Conservation (phyloP, 2,797 vertebrate genomes). For the Pithecia hirsuta region DNA sequence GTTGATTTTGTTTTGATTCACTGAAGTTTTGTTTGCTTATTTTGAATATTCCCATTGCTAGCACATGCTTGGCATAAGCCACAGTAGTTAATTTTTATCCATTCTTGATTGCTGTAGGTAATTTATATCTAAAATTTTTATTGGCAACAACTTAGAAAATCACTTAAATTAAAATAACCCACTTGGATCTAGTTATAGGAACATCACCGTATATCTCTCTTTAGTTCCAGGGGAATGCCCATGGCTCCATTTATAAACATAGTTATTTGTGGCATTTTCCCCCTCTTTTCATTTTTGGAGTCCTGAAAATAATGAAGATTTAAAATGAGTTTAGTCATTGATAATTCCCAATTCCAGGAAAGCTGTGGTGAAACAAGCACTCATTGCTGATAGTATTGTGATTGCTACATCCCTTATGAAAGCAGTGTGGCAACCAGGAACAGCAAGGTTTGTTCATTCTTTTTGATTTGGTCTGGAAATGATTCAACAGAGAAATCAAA, state of each 20-base stretch:
- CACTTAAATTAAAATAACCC: background rate
- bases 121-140: background rate
- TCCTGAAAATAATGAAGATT: background rate
- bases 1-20: background rate
- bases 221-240: background rate
- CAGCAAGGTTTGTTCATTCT: background rate
- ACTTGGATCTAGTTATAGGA: background rate
- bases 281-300: background rate
- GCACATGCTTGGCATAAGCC: background rate
- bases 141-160: background rate
- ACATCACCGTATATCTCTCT: background rate
- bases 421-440: background rate
- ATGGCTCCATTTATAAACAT: background rate
- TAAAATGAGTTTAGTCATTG: conserved; percentile 39
- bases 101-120: background rate
- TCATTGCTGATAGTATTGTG: background rate
- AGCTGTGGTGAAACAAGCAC: background rate
- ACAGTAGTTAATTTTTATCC: conserved; percentile 25
- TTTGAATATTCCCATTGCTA: background rate
- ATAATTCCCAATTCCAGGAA: conserved; percentile 55
- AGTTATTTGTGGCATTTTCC: background rate
- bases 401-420: conserved; percentile 56
- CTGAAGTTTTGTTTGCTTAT: background rate
- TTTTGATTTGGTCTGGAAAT: conserved; percentile 12
- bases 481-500: background rate